A percentile compares a stretch with the other conserved stretches of the same genome.
Conservation (phyloP, 2,888 invertebrate species). For the Athetis lepigone region DNA sequence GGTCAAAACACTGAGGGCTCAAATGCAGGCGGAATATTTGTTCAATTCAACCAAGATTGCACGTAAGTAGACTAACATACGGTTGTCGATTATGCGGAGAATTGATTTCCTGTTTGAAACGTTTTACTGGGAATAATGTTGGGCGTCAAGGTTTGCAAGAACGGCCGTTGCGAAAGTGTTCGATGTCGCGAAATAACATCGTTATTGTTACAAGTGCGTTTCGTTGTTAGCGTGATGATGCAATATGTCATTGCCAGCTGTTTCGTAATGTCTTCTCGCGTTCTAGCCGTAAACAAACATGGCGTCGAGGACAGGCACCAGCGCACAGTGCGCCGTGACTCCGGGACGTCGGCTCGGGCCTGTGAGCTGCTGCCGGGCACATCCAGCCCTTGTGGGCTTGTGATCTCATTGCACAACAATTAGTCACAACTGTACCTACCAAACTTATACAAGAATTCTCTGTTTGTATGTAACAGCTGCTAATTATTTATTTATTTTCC, state of each 20-base stretch:
- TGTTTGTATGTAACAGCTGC: constrained; percentile 28
- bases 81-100: constrained; percentile 10
- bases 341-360: no score
- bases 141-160: constrained; percentile 55
- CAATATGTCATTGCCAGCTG: constrained; percentile 86
- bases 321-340: neutral
- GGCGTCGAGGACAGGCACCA: constrained; percentile 63
- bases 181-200: constrained; percentile 72
- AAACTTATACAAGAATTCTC: neutral
- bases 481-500: constrained; percentile 1
- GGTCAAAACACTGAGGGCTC: constrained; percentile 93
- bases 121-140: constrained; percentile 3
- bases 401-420: constrained; percentile 29
- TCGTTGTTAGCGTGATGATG: constrained; percentile 78
- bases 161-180: constrained; percentile 69
- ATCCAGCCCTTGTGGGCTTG: neutral
- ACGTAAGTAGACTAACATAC: constrained; percentile 93
- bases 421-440: constrained; percentile 17
- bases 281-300: constrained; percentile 76
- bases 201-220: constrained; percentile 64
- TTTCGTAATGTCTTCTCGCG: constrained; percentile 75
- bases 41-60: constrained; percentile 99
- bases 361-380: neutral
- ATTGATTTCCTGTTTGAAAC: constrained; percentile 21
- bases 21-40: constrained; percentile 96